Base-by-base conservation (phyloP, 2,797 vertebrate species). In the Sarcoramphus papa region DNA sequence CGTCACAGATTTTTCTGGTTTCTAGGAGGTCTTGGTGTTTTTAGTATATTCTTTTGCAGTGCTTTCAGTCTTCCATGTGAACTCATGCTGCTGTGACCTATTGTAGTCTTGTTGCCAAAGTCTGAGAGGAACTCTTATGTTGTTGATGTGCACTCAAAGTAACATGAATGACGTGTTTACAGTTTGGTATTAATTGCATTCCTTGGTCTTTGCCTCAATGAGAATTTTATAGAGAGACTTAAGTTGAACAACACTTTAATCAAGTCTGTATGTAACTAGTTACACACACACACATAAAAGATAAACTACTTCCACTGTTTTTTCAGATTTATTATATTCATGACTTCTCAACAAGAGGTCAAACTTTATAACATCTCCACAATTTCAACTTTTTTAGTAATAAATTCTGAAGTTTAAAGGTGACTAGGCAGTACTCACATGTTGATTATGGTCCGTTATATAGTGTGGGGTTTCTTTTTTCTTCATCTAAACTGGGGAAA, bases 141-240 rank as follows among this genome's bases (percentile, higher is more conserved):
- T 90, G 96, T 97, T 30, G 63, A 67, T 95, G 97, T 98, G 98
- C 97, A 95, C 97, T 95, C 97, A 56, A 37, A 95, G 96, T 97
- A 92, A 93, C 87, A 96, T 96, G 97, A 97, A 97, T 75, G 74
- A 96, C 7, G 95, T 98, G 97, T 98, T 97, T 97, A 98, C 95
- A 81, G 95, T 97, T 98, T 97, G 97, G 97, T 98, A 97, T 98
- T 97, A 96, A 98, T 97, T 98, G 97, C 97, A 98, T 98, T 97
- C 97, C 97, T 97, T 93, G 96, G 89, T 97, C 88, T 98, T 98
- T 97, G 97, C 97, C 95, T 97, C 97, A 78, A 51, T 96, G 87
- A 96, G 92, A 96, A 68, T 97, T 98, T 98, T 97, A 89, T 97
- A 97, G 74, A 86, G 85, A 95, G 95, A 91, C 50, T 76, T 97